Conservation (phyloP, 2,113 vertebrate species). For the Barnardius zonarius region DNA sequence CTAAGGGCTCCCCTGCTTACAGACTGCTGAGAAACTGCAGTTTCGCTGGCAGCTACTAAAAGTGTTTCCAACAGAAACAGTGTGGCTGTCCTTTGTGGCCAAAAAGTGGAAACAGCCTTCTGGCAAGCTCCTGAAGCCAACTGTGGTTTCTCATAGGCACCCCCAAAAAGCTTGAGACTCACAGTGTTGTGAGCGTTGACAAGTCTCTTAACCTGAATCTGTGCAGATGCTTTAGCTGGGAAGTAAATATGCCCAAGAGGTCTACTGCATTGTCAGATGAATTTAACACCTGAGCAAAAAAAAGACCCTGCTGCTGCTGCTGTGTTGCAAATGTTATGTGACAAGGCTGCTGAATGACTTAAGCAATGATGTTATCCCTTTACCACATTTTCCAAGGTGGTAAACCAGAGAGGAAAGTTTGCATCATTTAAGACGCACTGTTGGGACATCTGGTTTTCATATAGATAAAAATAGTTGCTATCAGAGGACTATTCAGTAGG, state of each 20-base stretch:
- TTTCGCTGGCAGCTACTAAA: not conserved
- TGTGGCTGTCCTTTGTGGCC: not conserved
- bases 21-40: not conserved
- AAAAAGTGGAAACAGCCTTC: not conserved
- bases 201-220: not conserved
- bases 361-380: not conserved
- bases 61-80: not conserved
- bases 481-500: not conserved
- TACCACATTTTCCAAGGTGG: not conserved
- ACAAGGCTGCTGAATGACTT: not conserved
- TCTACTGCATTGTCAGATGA: not conserved
- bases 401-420: not conserved
- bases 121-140: not conserved
- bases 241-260: not conserved
- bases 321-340: not conserved
- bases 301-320: not conserved
- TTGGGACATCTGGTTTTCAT: not conserved
- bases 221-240: not conserved
- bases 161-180: not conserved
- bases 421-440: not conserved
- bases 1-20: not conserved
- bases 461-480: not conserved
- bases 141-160: not conserved
- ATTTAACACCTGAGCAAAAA: not conserved
- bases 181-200: not conserved